Evolutionary conservation across 30 jellyfish, hydroid and myxozoan species (phyloP).

Genomic region (Mastigias papua): DNA sequence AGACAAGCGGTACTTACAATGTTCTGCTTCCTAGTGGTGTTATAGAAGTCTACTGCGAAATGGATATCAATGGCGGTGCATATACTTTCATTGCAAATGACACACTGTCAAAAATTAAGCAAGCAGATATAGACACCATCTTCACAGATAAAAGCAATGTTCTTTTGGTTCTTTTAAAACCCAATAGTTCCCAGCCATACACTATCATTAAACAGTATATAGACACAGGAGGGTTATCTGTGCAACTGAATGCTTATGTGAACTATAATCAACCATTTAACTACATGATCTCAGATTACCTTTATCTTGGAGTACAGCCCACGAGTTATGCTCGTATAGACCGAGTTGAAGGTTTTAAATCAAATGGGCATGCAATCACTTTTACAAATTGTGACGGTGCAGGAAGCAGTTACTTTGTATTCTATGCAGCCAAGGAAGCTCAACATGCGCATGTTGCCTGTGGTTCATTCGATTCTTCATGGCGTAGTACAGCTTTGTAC

Average conservation of each 20-base stretch:
- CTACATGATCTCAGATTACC: slow-evolving; percentile 20
- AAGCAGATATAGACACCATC: slow-evolving; percentile 28
- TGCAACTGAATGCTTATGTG: slow-evolving; percentile 11
- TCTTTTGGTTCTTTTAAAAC: slow-evolving; percentile 32
- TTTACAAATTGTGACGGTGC: slow-evolving; percentile 42
- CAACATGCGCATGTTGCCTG: not conserved
- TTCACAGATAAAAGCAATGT: slow-evolving; percentile 44
- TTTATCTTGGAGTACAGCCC: slow-evolving; percentile 51
- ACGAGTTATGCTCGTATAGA: not conserved
- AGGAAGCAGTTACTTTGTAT: slow-evolving; percentile 32
- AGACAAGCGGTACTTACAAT: slow-evolving; percentile 20
- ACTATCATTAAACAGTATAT: slow-evolving; percentile 43
- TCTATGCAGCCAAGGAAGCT: slow-evolving; percentile 13
- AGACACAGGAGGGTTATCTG: slow-evolving; percentile 30
- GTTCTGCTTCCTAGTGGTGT: not conserved
- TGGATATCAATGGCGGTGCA: slow-evolving; percentile 72
- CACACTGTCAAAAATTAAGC: slow-evolving; percentile 16
- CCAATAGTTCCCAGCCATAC: slow-evolving; percentile 62
- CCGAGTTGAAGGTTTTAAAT: slow-evolving; percentile 20
- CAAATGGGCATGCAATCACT: slow-evolving; percentile 15
- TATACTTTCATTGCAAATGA: slow-evolving; percentile 48
- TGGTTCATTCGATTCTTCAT: slow-evolving; percentile 42
- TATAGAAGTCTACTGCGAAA: slow-evolving; percentile 52
- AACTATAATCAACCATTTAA: slow-evolving; percentile 37
- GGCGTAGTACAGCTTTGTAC: slow-evolving; percentile 37